A percentile compares a stretch with the other conserved stretches of the same genome.
Conservation (phyloP, 2,113 vertebrate species). For the Callipepla squamata region DNA sequence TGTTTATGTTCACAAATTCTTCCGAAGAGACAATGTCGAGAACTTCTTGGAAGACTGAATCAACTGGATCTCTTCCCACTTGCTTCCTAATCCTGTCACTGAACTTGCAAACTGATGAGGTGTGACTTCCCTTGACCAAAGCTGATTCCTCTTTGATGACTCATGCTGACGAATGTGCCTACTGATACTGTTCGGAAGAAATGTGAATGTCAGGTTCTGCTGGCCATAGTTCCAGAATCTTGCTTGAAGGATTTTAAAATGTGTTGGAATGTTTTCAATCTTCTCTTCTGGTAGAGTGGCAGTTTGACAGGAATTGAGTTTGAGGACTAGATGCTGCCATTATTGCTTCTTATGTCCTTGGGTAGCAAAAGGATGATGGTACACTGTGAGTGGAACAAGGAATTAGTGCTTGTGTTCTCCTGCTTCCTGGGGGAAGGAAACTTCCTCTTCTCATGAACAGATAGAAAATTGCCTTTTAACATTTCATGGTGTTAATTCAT, state of each 20-base stretch:
- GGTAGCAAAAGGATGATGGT: not conserved
- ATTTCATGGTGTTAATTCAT: not conserved
- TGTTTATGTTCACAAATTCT: not conserved
- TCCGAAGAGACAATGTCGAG: not conserved
- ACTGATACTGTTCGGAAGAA: not conserved
- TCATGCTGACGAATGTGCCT: not conserved
- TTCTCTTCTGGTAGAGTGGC: not conserved
- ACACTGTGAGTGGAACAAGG: not conserved
- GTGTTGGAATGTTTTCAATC: not conserved
- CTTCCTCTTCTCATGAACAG: not conserved
- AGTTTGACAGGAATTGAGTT: not conserved
- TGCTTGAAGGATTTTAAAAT: not conserved
- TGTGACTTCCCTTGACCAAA: not conserved
- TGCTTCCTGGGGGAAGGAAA: not conserved
- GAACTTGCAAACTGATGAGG: not conserved
- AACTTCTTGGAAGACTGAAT: not conserved
- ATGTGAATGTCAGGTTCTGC: fast-evolving
- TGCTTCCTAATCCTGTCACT: not conserved
- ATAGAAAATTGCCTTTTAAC: not conserved
- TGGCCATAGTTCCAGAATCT: not conserved
- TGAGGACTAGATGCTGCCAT: not conserved
- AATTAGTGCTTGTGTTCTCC: not conserved
- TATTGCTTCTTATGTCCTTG: not conserved
- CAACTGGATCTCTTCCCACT: not conserved
- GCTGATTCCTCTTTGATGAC: not conserved